Base-by-base conservation (phyloP, 2,888 invertebrate genomes). In the Terebella lapidaria region DNA sequence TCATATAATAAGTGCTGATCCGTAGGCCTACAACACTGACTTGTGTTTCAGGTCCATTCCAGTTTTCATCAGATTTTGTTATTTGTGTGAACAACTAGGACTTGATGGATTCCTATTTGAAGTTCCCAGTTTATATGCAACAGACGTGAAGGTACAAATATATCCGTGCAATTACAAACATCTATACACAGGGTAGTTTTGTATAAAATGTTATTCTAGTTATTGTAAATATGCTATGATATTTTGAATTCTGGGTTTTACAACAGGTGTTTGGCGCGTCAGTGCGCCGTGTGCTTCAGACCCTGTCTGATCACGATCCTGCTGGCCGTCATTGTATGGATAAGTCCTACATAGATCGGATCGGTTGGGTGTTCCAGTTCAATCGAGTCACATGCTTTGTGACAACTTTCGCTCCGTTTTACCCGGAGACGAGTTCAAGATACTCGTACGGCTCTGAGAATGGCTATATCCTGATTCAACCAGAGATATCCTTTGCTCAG, bases 351-450 rank as follows among this genome's bases (percentile, higher is more conserved):
- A 65, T 74, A 20, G 68, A 60, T 5, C 66, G 67, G 51, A 60
- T 63, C 47, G 73, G 71, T 26, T 75, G 74, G 76, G 74, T 76
- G 28, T 76, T 76, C 61, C 65, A 74, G 61, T 75, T 74, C 59
- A 70, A 74, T 64, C 66, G 67, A 30, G 52, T 67, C 15, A 74
- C 74, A 3, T 73, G 74, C 61, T 76, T 76, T 61, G 66, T 76
- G 20, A 76, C 76, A 30, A 74, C 75, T 18, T 76, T 76, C 63
- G 72, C 73, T 1, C 74, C 74, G 3, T 73, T 72, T 62, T 76
- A 76, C 59, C 72, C 74, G 0, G 63, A 62, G 35, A 62, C 62
- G 10, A 68, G 74, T 62, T 70, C 75, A 2, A 59, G 75, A 58
- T 74, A 69, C 59, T 53, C 67, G 3, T 72, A 70, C 58, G 72